Percentiles rank a stretch among this genome's conserved stretches.
phyloP scores from a whole-genome alignment of 1,140 invertebrate genomes.

The Aphidius ervi region DNA sequence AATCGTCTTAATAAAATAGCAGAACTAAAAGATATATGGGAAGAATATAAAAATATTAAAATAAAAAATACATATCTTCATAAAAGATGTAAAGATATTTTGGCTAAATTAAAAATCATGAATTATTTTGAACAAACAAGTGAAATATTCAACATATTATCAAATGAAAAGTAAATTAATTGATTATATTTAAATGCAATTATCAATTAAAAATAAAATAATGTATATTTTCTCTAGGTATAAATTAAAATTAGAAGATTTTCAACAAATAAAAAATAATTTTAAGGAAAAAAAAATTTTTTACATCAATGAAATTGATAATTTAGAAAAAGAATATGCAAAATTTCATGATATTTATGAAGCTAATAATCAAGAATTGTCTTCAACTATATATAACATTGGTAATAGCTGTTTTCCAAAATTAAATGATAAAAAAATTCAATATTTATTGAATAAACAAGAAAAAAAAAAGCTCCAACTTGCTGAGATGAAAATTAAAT shows the following conservation, averaged over 20 bases:
- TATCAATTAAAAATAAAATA: background rate
- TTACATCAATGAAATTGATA: conserved; percentile 16
- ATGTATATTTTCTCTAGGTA: conserved; percentile 16
- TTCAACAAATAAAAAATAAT: background rate
- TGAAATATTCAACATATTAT: conserved; percentile 9
- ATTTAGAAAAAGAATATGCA: conserved; percentile 10
- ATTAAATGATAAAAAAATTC: conserved; percentile 10
- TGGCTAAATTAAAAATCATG: conserved; percentile 13
- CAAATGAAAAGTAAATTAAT: conserved; percentile 13
- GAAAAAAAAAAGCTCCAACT: conserved; percentile 12
- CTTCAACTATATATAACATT: conserved; percentile 18
- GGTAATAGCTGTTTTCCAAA: background rate
- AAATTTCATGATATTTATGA: conserved; percentile 17
- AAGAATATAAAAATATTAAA: conserved; percentile 16
- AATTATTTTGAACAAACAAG: conserved; percentile 17
- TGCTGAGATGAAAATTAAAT: conserved; percentile 20
- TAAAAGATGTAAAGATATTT: conserved; percentile 20
- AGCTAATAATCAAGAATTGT: conserved; percentile 15
- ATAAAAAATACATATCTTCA: conserved; percentile 25
- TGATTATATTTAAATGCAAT: background rate
- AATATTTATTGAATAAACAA: conserved; percentile 18
- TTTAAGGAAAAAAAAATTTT: conserved; percentile 7
- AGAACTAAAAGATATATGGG: conserved; percentile 15
- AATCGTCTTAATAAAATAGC: conserved; percentile 16
- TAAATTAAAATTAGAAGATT: conserved; percentile 16